phyloP scores from a whole-genome alignment of 2,113 vertebrate species.

The Callipepla californica region DNA sequence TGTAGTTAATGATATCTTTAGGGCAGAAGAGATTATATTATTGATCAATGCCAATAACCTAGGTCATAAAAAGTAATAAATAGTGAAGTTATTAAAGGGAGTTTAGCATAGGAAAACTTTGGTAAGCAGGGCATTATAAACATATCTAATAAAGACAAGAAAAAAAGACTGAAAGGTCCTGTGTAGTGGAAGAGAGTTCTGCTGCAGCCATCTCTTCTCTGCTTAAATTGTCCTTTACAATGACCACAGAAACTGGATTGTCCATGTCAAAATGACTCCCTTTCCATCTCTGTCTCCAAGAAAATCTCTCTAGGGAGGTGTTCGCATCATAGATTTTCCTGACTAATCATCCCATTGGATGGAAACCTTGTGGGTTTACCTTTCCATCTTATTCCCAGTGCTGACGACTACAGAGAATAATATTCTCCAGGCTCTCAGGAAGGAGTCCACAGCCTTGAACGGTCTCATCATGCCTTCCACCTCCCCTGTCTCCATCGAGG shows the following conservation, averaged over 20 bases:
- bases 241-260: not conserved
- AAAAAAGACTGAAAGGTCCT: not conserved
- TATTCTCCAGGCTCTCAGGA: not conserved
- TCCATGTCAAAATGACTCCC: not conserved
- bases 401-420: not conserved
- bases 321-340: not conserved
- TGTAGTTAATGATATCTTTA: not conserved
- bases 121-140: not conserved
- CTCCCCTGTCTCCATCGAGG: not conserved
- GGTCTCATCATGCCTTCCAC: not conserved
- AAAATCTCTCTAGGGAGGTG: not conserved
- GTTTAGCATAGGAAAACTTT: not conserved
- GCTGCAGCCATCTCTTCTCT: not conserved
- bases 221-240: not conserved
- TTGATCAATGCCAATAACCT: not conserved
- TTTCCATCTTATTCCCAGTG: not conserved
- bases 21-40: not conserved
- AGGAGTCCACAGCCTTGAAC: too few relatives aligned
- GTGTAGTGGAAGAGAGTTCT: not conserved
- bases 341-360: not conserved
- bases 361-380: not conserved
- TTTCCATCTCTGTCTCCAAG: not conserved
- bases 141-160: not conserved
- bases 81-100: not conserved
- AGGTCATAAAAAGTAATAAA: not conserved